phyloP scores from a whole-genome alignment of 2,888 invertebrate genomes.

The Ophion ellenae region DNA sequence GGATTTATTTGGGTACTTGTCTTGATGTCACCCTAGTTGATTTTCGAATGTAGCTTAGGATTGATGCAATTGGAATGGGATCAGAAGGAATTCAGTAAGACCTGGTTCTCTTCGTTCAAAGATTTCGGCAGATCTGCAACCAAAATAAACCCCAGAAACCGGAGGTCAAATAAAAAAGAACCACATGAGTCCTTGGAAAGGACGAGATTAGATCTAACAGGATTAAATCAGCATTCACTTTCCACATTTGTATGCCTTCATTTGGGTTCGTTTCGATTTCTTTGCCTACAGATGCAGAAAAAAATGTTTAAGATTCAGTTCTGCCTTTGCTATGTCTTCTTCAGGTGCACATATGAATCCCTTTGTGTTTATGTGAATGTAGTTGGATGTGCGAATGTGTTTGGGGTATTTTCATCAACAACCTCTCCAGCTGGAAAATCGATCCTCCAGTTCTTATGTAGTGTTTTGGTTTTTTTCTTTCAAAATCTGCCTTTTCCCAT shows the following conservation, averaged over 20 bases:
- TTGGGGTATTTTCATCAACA: slow-evolving; percentile 1
- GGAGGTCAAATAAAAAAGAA: too few species aligned
- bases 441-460: neutral
- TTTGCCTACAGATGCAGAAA: neutral
- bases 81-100: too few species aligned
- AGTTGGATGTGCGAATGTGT: neutral
- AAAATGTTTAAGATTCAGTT: neutral
- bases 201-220: too few species aligned
- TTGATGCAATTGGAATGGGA: too few species aligned
- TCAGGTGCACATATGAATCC: neutral
- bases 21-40: too few species aligned
- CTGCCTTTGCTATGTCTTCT: neutral
- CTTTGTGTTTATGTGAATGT: neutral
- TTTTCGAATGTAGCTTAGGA: too few species aligned
- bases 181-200: too few species aligned
- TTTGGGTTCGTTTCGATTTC: neutral
- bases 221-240: too few species aligned
- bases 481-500: neutral
- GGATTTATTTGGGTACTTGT: too few species aligned
- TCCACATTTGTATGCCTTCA: neutral
- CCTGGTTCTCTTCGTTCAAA: too few species aligned
- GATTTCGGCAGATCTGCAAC: too few species aligned
- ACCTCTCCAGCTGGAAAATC: slow-evolving; percentile 1
- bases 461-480: neutral
- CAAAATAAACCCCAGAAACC: too few species aligned